These are phyloP conservation scores for Grammomys dolichurus DNA, from an alignment of 2,113 vertebrate genomes.

Conservation along the genomic window DNA sequence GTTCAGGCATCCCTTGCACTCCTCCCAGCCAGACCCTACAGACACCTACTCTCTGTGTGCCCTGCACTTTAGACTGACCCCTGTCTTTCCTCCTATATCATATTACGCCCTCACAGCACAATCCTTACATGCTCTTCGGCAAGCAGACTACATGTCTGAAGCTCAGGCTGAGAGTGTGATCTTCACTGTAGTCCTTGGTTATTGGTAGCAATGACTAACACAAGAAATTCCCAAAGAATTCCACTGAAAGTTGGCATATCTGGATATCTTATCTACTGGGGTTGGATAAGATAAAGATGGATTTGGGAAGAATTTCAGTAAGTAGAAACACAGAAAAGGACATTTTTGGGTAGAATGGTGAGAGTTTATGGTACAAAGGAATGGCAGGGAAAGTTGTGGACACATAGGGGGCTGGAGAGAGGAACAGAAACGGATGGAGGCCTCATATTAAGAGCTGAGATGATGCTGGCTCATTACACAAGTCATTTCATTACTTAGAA, in stretches of 20 bases:
- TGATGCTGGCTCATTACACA: neutral
- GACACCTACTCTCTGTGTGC: neutral
- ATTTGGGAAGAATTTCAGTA: conserved; percentile 29
- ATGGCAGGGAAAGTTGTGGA: neutral
- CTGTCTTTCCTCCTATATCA: neutral
- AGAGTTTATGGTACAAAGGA: neutral
- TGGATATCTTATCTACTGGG: neutral
- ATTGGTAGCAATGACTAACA: neutral
- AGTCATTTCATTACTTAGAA: neutral
- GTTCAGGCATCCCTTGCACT: neutral
- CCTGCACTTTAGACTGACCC: neutral
- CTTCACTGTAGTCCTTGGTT: neutral
- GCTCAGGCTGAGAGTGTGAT: neutral
- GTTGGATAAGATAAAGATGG: neutral
- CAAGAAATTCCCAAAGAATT: neutral
- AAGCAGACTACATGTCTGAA: neutral
- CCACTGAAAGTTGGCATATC: neutral
- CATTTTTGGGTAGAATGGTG: neutral
- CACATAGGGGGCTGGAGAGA: neutral
- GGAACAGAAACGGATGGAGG: no score
- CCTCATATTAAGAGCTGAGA: rapidly evolving
- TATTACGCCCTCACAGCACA: neutral
- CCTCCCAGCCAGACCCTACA: neutral
- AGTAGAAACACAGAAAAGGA: neutral
- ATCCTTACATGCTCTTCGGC: neutral